These are phyloP conservation scores for Cossypha polioptera DNA, from an alignment of 2,797 vertebrate genomes.

Conservation along the genomic window DNA sequence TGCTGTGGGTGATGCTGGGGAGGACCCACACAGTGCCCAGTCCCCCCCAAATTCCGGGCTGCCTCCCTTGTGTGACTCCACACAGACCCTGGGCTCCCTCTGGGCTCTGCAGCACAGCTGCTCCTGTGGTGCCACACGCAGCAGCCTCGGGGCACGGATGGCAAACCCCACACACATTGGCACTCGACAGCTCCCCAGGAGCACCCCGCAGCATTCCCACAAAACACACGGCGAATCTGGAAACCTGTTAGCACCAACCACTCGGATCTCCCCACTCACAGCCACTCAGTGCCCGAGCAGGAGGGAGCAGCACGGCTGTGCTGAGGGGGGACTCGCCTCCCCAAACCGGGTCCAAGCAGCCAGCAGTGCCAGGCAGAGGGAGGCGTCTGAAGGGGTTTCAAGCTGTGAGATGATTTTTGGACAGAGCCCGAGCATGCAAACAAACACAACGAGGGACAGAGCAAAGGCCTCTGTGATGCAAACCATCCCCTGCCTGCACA, in stretches of 20 bases:
- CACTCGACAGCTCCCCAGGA: background rate
- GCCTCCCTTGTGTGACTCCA: background rate
- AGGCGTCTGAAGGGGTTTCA: background rate
- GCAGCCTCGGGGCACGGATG: background rate
- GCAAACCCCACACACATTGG: background rate
- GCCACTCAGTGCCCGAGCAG: accelerated
- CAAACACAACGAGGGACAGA: background rate
- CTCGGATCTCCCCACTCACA: background rate
- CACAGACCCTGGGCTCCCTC: background rate
- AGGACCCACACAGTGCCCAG: accelerated
- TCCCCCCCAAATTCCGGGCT: background rate
- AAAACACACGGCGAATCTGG: background rate
- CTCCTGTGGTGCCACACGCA: background rate
- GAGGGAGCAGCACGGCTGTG: background rate
- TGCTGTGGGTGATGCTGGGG: accelerated
- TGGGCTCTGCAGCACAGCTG: background rate
- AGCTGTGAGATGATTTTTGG: background rate
- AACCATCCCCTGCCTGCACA: background rate
- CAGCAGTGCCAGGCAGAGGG: background rate
- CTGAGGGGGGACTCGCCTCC: accelerated
- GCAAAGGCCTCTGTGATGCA: background rate
- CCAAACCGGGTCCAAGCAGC: accelerated
- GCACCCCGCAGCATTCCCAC: background rate
- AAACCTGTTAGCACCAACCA: background rate
- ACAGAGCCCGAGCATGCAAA: background rate